Evolutionary conservation across 2,113 vertebrate genomes (phyloP).

Genomic region (Cranoglanis bouderius): DNA sequence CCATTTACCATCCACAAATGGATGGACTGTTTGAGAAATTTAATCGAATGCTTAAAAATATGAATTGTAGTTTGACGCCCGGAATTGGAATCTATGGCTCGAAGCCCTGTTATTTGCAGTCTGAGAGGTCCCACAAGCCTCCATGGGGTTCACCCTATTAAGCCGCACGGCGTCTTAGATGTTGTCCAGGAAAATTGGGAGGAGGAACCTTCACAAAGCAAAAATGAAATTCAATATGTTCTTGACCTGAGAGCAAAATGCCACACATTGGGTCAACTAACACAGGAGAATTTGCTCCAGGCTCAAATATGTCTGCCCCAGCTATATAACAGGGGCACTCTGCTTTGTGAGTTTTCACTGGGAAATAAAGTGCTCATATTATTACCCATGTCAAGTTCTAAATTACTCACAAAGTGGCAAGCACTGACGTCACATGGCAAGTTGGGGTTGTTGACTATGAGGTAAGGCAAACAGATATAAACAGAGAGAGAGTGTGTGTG

Average conservation of each 20-base stretch:
- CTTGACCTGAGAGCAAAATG: not conserved
- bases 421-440: not conserved
- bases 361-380: not conserved
- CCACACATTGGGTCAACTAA: not conserved
- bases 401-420: not conserved
- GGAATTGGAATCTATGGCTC: not conserved
- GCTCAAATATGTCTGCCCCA: not conserved
- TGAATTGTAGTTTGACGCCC: not conserved
- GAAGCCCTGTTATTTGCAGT: not conserved
- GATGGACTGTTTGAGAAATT: not conserved
- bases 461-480: not conserved
- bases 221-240: not conserved
- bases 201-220: not conserved
- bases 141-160: not conserved
- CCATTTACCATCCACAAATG: not conserved
- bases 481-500: not conserved
- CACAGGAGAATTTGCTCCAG: not conserved
- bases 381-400: not conserved
- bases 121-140: not conserved
- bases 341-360: not conserved
- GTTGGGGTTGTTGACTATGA: not conserved
- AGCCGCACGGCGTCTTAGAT: not conserved
- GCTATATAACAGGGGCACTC: not conserved
- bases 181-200: constrained; percentile 7
- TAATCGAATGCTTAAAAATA: not conserved